A percentile compares a stretch with the other conserved stretches of the same genome.
Evolutionary conservation across 2,113 vertebrate species (phyloP).

Genomic region (Gallinago jamesoni): DNA sequence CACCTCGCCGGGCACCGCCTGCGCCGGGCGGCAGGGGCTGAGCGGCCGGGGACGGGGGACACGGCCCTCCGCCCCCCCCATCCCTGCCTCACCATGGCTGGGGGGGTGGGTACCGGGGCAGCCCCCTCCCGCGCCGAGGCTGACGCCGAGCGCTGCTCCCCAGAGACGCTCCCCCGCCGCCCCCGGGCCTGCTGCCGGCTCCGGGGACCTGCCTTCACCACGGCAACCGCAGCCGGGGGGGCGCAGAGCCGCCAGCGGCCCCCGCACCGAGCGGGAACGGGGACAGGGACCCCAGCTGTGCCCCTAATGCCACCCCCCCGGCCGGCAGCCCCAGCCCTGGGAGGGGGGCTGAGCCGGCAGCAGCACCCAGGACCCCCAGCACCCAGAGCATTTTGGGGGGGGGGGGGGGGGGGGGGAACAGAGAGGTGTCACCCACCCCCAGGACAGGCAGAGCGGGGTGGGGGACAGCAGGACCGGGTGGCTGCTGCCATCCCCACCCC

Average conservation of each 20-base stretch:
- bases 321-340: background rate
- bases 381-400: background rate
- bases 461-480: background rate
- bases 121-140: background rate
- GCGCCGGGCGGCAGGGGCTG: background rate
- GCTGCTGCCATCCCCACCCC: background rate
- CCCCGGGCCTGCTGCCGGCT: slow-evolving; percentile 26
- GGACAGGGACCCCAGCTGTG: background rate
- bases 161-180: background rate
- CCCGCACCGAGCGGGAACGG: background rate
- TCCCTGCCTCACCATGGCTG: background rate
- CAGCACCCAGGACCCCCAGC: background rate
- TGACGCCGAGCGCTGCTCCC: background rate
- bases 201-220: background rate
- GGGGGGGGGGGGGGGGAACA: background rate
- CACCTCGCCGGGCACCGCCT: slow-evolving; percentile 68
- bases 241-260: background rate
- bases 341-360: background rate
- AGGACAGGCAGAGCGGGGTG: background rate
- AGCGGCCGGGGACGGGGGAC: background rate
- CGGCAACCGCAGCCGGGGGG: background rate
- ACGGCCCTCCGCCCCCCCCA: background rate
- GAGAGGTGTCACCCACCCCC: background rate
- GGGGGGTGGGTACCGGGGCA: background rate
- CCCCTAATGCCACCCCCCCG: background rate